phyloP scores from a whole-genome alignment of 2,797 vertebrate species.

The Spinus pinus region DNA sequence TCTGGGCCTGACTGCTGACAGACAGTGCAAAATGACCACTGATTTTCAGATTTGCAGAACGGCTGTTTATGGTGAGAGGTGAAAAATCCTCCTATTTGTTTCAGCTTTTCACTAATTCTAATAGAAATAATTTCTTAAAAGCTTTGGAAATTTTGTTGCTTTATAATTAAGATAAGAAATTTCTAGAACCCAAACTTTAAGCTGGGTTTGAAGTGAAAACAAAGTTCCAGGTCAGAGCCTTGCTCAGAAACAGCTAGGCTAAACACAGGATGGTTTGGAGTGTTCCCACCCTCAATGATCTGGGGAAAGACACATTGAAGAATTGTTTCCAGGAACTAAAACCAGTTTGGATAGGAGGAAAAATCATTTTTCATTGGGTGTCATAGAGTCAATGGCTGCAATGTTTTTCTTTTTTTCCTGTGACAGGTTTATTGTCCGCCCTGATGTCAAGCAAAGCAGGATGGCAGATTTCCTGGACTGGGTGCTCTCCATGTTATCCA shows the following conservation, averaged over 20 bases:
- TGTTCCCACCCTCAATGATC: background rate
- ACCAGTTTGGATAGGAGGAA: background rate
- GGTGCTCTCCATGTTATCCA: slow-evolving; percentile 83
- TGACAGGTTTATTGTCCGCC: slow-evolving; percentile 91
- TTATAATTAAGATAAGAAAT: background rate
- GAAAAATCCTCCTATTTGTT: background rate
- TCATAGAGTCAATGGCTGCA: background rate
- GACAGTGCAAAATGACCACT: background rate
- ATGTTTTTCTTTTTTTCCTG: background rate
- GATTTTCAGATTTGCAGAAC: background rate
- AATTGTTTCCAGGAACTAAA: background rate
- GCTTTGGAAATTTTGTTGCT: background rate
- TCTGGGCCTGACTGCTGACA: background rate
- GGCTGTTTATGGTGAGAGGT: background rate
- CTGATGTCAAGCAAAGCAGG: slow-evolving; percentile 88
- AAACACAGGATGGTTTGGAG: background rate
- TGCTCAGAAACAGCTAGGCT: background rate
- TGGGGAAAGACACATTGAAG: background rate
- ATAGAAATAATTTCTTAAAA: background rate
- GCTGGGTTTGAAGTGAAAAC: background rate
- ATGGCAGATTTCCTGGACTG: slow-evolving; percentile 93
- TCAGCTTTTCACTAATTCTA: background rate
- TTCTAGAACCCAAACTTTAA: background rate
- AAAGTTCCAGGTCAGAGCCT: background rate
- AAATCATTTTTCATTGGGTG: background rate